Percentiles rank a stretch among this genome's conserved stretches.
Evolutionary conservation across 2,113 vertebrate species (phyloP).

Genomic region (Seriola aureovittata): DNA sequence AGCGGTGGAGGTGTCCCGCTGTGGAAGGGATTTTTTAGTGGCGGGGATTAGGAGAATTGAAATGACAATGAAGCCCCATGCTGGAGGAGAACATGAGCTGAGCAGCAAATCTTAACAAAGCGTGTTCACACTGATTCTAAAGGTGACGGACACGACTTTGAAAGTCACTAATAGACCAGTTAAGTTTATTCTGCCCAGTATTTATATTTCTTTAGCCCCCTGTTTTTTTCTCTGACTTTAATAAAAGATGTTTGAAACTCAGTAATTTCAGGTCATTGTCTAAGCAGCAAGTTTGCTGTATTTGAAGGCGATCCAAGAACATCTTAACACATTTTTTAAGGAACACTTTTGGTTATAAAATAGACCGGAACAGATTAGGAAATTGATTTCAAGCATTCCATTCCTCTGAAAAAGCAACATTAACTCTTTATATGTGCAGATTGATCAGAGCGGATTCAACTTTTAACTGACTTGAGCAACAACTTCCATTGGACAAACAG

Average conservation of each 20-base stretch:
- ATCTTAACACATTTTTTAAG: no score
- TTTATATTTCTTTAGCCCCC: neutral
- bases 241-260: neutral
- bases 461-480: no score
- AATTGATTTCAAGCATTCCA: no score
- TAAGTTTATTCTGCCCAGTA: neutral
- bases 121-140: neutral
- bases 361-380: no score
- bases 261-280: no score
- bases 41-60: conserved; percentile 9
- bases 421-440: no score
- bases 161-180: neutral
- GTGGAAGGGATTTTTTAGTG: neutral
- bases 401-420: no score
- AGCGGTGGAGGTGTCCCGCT: neutral
- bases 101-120: neutral
- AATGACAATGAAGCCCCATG: neutral
- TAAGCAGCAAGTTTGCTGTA: no score
- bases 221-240: neutral
- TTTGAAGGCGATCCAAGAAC: no score
- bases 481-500: no score
- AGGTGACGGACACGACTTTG: neutral
- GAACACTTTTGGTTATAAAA: no score
- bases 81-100: neutral
- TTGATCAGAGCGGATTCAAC: no score